phyloP scores from a whole-genome alignment of 2,113 vertebrate genomes.

The Scolopax mira region DNA sequence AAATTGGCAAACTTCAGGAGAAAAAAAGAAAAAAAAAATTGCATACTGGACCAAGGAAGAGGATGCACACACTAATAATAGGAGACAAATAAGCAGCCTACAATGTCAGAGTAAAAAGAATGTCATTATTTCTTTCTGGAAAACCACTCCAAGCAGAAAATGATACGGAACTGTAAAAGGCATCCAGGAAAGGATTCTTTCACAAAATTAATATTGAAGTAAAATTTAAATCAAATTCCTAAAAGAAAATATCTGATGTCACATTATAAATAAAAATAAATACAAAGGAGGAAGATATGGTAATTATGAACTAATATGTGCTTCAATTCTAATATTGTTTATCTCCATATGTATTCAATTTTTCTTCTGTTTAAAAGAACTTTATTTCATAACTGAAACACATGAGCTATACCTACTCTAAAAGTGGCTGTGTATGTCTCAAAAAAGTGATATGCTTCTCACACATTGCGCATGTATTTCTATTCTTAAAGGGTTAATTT shows the following conservation, averaged over 20 bases:
- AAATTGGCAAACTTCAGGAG: not conserved
- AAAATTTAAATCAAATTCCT: not conserved
- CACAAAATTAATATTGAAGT: not conserved
- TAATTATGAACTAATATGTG: not conserved
- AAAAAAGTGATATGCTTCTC: not conserved
- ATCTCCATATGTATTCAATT: not conserved
- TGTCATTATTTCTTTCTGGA: not conserved
- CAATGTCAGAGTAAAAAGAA: not conserved
- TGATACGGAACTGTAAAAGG: not conserved
- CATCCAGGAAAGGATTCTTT: not conserved
- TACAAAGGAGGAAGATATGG: not conserved
- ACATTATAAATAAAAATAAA: not conserved
- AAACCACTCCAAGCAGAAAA: not conserved
- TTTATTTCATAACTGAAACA: not conserved
- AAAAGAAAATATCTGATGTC: not conserved
- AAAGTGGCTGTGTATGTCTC: too few species aligned
- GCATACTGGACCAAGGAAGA: not conserved
- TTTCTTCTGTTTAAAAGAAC: not conserved
- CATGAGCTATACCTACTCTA: not conserved
- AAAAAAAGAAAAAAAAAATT: not conserved
- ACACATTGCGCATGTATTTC: not conserved
- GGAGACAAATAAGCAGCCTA: not conserved
- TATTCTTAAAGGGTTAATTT: not conserved
- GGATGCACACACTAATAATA: not conserved
- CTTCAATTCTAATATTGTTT: not conserved